Evolutionary conservation across 2,888 invertebrate genomes (phyloP).

Genomic region (Orgyia antiqua): DNA sequence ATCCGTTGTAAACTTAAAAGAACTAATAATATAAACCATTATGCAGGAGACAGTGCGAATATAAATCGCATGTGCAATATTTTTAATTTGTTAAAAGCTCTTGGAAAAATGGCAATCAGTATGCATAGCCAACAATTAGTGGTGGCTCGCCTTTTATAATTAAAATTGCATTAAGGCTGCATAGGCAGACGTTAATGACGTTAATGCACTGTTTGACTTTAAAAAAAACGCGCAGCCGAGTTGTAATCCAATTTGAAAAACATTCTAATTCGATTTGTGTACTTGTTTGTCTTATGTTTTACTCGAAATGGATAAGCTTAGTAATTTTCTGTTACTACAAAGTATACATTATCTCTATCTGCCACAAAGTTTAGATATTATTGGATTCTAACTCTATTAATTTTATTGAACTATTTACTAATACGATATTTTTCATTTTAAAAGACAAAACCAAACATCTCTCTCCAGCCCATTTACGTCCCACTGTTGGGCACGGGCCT

Average conservation of each 20-base stretch:
- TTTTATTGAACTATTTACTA: too few relatives aligned
- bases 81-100: slow-evolving; percentile 74
- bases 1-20: too few relatives aligned
- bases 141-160: slow-evolving; percentile 68
- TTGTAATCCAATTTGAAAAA: slow-evolving; percentile 50
- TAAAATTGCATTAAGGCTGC: slow-evolving; percentile 75
- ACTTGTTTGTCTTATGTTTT: slow-evolving; percentile 22
- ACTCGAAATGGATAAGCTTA: slow-evolving; percentile 10
- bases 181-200: slow-evolving; percentile 53
- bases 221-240: slow-evolving; percentile 52
- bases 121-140: slow-evolving; percentile 62
- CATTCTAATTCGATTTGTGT: slow-evolving; percentile 35
- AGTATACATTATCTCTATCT: too few relatives aligned
- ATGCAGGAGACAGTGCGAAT: too few relatives aligned
- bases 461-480: too few relatives aligned
- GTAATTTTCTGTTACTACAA: too few relatives aligned
- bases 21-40: too few relatives aligned
- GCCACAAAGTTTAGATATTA: too few relatives aligned
- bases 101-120: slow-evolving; percentile 70
- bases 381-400: too few relatives aligned
- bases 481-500: too few relatives aligned
- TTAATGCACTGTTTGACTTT: slow-evolving; percentile 61
- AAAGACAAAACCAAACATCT: too few relatives aligned
- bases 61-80: slow-evolving; percentile 28
- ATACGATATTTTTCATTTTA: too few relatives aligned